Evolutionary conservation across 2,888 invertebrate species (phyloP), one percentile per base, ranked within the genome.

Genomic region (Nesidiocoris tenuis): DNA sequence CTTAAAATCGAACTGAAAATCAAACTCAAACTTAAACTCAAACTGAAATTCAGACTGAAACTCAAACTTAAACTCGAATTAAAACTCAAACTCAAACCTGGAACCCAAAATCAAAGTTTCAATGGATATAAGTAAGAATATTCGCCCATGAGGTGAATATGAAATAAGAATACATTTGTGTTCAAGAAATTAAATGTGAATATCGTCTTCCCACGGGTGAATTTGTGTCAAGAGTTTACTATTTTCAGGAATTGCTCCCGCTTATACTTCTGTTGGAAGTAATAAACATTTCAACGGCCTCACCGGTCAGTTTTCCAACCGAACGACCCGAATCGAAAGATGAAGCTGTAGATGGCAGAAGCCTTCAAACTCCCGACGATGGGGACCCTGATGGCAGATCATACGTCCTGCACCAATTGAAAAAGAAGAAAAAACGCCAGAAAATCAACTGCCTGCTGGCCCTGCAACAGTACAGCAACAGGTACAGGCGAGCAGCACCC

Each of bases 301-400:
- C 59, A n/a, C 70, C 70, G 18, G 61, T 71, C 16, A 71, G 71
- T 21, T 71, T 71, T 17, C 71, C 71, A 25, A 71, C 61, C 12
- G 71, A 71, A 19, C 21, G 68, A 23, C n/a, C 56, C 9, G 39
- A 68, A 18, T 56, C 24, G 5, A 24, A 56, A 57, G 68, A 68
- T 12, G 16, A 21, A 54, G 56, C 22, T 9, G 68, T 39, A 12
- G 59, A 59, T 59, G n/a, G 59, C 59, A 59, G 22, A 1, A 1
- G 21, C 16, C 19, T 21, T 7, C 18, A 63, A 19, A 7, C 12
- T 12, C 5, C 63, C 9, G 24, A n/a, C 12, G 18, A 5, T 19
- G 59, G 18, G 0, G 71, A 71, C 0, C 16, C 24, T 3, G 71
- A 71, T 19, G 71, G 24, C 1, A 23, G 71, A 21, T 39, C 56